Evolutionary conservation across 2,888 invertebrate species (phyloP), one percentile per base, ranked within the genome.

Genomic region (Oasisia sp.): DNA sequence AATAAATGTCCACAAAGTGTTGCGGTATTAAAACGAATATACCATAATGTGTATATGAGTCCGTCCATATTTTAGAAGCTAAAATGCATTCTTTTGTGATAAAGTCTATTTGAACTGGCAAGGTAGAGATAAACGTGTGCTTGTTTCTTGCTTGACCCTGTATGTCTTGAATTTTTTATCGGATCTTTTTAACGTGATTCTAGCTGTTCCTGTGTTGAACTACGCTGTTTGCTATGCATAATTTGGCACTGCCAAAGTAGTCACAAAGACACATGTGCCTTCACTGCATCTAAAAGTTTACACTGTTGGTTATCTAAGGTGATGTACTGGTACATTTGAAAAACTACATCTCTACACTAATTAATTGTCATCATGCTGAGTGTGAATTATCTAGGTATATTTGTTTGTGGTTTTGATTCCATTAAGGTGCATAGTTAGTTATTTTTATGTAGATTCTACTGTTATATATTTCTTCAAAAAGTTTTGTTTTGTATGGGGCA

Each of bases 401-500:
- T 7, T 74, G n/a, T 74, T 74, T 74, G 74, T n/a, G 74, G n/a
- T 74, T 74, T 74, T 19, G 27, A 74, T n/a, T 74, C 19, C 74
- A n/a, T 74, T 74, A 74, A 27, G 74, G 14, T 27, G 74, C 74
- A 74, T 74, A 74, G n/a, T 74, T 74, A 74, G 74, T 74, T 19
- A 56, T 74, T 74, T 74, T 74, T 74, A 74, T 74, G 74, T 74
- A 27, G 74, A 74, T 74, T 27, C 27, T 74, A 27, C 74, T 74
- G 74, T 74, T 74, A 74, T 74, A 74, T 19, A 74, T 74, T 74
- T 74, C 74, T 74, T 19, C n/a, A 38, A 4, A 38, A n/a, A 74
- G 74, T 74, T 74, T 74, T 74, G 74, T 74, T 74, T 74, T 74
- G 74, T 74, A 74, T n/a, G 74, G 74, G 27, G 74, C 74, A 74